A percentile compares a stretch with the other conserved stretches of the same genome.
phyloP scores from a whole-genome alignment of 1,140 invertebrate genomes.

The Diprion similis region DNA sequence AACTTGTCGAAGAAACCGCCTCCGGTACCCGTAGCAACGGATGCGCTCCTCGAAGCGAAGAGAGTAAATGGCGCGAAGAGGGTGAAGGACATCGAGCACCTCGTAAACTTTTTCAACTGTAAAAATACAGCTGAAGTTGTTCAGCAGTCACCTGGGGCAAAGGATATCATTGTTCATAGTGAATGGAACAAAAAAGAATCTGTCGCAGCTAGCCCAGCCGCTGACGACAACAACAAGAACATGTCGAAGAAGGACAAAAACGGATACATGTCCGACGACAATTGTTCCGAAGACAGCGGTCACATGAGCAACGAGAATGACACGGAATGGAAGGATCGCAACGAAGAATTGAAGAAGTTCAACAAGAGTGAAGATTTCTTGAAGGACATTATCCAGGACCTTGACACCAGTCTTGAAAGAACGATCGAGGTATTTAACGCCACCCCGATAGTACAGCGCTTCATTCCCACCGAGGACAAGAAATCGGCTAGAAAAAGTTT shows the following conservation, averaged over 20 bases:
- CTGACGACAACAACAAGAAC: constrained; percentile 14
- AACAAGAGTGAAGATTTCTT: constrained; percentile 41
- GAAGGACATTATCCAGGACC: constrained; percentile 44
- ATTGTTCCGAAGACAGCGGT: constrained; percentile 77
- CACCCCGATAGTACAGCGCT: constrained; percentile 37
- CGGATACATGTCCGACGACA: constrained; percentile 54
- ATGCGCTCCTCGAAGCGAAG: constrained; percentile 7
- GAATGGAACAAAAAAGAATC: constrained; percentile 37
- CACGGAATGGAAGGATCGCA: constrained; percentile 48
- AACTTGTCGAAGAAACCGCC: constrained; percentile 23
- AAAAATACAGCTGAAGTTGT: constrained; percentile 43
- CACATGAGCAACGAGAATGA: constrained; percentile 78
- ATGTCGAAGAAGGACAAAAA: constrained; percentile 38
- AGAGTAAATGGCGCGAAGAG: constrained; percentile 30
- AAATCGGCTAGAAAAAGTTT: constrained; percentile 23
- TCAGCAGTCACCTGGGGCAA: constrained; percentile 12
- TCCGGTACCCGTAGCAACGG: background rate
- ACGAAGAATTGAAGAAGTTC: constrained; percentile 23
- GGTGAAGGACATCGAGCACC: constrained; percentile 51
- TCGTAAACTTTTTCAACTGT: constrained; percentile 61
- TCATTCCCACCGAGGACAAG: constrained; percentile 23
- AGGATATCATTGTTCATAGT: constrained; percentile 30
- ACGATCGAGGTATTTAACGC: constrained; percentile 43
- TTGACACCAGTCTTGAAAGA: constrained; percentile 41
- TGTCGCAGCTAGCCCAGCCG: background rate